Evolutionary conservation across 2,797 vertebrate species (phyloP).

Genomic region (Petrocephalus sullivani): DNA sequence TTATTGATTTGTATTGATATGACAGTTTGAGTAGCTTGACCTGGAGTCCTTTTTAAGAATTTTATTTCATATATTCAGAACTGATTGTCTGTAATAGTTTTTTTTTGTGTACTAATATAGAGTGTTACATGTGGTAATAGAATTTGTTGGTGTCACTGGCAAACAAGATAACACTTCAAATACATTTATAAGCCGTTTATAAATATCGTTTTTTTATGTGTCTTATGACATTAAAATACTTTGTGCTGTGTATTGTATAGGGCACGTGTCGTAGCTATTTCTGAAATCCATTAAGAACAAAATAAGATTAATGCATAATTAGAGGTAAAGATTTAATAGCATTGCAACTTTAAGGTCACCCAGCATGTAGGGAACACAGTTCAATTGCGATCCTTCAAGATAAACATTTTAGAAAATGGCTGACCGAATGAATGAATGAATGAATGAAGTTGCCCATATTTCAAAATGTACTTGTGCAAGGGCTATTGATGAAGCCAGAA

Average conservation of each 20-base stretch:
- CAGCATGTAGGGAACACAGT: neutral
- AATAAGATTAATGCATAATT: neutral
- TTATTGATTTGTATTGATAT: neutral
- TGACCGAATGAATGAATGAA: neutral
- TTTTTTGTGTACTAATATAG: neutral
- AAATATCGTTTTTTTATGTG: neutral
- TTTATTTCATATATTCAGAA: neutral
- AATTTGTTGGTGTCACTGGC: neutral
- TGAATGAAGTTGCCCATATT: neutral
- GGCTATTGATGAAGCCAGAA: neutral
- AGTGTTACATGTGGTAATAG: neutral
- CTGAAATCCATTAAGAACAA: neutral
- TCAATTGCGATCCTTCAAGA: neutral
- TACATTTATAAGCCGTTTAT: neutral
- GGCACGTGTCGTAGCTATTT: neutral
- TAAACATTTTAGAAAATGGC: slow-evolving; percentile 1
- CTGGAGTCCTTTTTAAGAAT: neutral
- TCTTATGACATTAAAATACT: neutral
- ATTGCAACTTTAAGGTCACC: neutral
- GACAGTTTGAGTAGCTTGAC: neutral
- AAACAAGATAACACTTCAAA: neutral
- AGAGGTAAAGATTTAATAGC: slow-evolving; percentile 10
- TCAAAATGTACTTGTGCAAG: slow-evolving; percentile 6
- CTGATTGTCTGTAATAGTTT: neutral
- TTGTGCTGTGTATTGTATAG: neutral